Evolutionary conservation across 2,113 vertebrate genomes (phyloP).

Genomic region (Cnemophilus loriae): DNA sequence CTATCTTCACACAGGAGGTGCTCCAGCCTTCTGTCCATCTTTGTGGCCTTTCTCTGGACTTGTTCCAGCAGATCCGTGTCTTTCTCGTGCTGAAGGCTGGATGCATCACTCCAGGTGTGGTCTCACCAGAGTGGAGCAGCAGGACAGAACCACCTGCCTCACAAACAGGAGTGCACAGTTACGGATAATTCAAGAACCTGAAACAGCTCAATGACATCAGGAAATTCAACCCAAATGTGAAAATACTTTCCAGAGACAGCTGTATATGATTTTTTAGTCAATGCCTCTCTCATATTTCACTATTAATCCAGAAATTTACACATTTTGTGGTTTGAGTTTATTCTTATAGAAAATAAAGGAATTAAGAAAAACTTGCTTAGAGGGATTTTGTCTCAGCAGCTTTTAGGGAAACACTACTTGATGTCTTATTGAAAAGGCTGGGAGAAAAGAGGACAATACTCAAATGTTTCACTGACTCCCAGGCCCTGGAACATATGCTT

Average conservation of each 20-base stretch:
- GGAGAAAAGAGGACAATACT: not conserved
- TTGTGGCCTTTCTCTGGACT: not conserved
- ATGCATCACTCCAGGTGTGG: not conserved
- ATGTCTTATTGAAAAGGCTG: not conserved
- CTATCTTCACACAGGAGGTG: not conserved
- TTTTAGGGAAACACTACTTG: not conserved
- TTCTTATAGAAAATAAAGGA: not conserved
- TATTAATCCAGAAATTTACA: not conserved
- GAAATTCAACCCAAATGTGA: not conserved
- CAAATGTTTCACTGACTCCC: not conserved
- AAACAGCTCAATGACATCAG: not conserved
- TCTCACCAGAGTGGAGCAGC: not conserved
- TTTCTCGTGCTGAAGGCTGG: not conserved
- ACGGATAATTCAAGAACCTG: not conserved
- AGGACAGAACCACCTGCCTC: not conserved
- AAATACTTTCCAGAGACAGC: not conserved
- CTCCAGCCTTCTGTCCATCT: not conserved
- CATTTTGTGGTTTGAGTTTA: not conserved
- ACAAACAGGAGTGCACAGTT: not conserved
- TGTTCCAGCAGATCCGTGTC: not conserved
- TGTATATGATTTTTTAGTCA: not conserved
- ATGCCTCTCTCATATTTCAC: not conserved
- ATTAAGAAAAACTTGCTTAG: not conserved
- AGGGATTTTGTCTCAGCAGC: not conserved
- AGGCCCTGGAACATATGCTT: not conserved